Conservation (phyloP, 2,113 vertebrate species). For the Paracanthobrama guichenoti region DNA sequence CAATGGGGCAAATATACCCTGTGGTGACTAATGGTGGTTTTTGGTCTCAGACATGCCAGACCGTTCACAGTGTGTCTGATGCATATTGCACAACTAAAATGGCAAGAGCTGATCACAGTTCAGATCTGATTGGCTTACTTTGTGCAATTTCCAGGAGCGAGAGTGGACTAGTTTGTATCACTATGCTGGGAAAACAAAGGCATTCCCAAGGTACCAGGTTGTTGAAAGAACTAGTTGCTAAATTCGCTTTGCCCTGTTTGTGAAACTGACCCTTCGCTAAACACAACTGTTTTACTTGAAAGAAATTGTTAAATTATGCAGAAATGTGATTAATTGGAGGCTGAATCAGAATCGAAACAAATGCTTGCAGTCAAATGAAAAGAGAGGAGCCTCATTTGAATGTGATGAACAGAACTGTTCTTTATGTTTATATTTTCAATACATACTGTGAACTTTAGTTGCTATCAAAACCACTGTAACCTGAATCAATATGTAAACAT, state of each 20-base stretch:
- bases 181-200: not conserved
- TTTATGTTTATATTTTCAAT: too few species aligned
- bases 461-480: too few species aligned
- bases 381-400: too few species aligned
- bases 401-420: too few species aligned
- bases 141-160: not conserved
- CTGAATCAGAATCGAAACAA: too few species aligned
- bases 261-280: not conserved
- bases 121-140: constrained; percentile 3
- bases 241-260: not conserved
- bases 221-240: not conserved
- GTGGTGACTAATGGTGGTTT: not conserved
- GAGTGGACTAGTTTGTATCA: not conserved
- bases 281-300: too few species aligned
- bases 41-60: not conserved
- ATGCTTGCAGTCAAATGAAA: too few species aligned
- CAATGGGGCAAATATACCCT: not conserved
- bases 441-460: too few species aligned
- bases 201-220: not conserved
- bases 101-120: not conserved
- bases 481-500: too few species aligned
- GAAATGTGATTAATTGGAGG: too few species aligned
- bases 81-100: not conserved
- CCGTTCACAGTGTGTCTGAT: not conserved
- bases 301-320: too few species aligned